phyloP scores from a whole-genome alignment of 2,797 vertebrate species.

The Aphelocoma californica region DNA sequence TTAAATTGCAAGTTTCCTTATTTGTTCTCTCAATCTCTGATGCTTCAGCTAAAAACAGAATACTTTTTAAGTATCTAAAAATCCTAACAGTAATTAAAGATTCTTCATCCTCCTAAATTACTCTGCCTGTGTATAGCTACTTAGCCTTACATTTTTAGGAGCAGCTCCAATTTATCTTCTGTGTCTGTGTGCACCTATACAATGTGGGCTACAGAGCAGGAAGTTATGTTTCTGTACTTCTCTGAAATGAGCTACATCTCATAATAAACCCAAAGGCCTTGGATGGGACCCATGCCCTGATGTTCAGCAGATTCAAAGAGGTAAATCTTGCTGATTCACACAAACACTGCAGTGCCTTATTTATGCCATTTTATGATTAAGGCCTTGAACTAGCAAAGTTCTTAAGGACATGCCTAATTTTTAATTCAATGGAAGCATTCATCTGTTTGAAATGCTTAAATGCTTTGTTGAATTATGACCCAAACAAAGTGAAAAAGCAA shows the following conservation, averaged over 20 bases:
- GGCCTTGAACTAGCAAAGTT: not conserved
- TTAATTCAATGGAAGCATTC: not conserved
- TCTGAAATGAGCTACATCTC: not conserved
- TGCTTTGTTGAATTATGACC: not conserved
- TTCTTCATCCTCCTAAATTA: not conserved
- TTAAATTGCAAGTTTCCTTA: not conserved
- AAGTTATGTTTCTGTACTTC: not conserved
- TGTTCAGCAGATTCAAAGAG: not conserved
- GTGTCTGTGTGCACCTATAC: not conserved
- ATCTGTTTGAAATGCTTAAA: not conserved
- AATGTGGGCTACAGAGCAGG: not conserved
- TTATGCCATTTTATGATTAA: not conserved
- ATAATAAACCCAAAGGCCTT: not conserved
- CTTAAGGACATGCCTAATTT: not conserved
- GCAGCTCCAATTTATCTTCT: not conserved
- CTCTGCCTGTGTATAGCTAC: not conserved
- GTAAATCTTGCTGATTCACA: not conserved
- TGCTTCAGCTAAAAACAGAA: not conserved
- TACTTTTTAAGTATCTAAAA: not conserved
- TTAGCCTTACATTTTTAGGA: not conserved
- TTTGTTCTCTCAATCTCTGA: not conserved
- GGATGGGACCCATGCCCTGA: not conserved
- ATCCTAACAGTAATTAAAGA: not conserved
- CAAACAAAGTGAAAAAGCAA: not conserved
- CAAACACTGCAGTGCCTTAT: not conserved